phyloP scores from a whole-genome alignment of 2,888 invertebrate species.

The Alloscopus bannaensis region DNA sequence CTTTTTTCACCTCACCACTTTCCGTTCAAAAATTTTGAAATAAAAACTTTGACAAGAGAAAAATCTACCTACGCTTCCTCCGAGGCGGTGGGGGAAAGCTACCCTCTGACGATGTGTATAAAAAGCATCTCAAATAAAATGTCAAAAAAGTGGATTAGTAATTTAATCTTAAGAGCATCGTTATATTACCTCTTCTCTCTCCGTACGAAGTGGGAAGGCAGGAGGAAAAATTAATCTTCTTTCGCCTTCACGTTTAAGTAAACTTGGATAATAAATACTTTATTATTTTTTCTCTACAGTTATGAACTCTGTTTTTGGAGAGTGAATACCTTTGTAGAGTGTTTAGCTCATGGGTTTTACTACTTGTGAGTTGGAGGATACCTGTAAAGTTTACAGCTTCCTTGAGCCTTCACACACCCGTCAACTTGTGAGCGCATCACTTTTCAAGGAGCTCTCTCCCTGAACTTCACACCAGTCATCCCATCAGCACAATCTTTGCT shows the following conservation, averaged over 20 bases:
- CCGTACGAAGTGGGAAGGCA: slow-evolving; percentile 16
- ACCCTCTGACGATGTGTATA: no score
- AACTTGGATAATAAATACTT: not conserved
- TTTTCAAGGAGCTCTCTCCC: not conserved
- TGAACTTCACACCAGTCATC: not conserved
- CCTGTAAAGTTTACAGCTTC: slow-evolving; percentile 24
- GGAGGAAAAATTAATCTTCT: slow-evolving; percentile 61
- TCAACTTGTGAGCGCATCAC: not conserved
- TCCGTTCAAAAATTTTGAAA: not conserved
- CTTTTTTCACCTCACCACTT: slow-evolving; percentile 14
- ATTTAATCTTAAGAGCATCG: slow-evolving; percentile 26
- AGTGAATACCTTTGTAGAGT: not conserved
- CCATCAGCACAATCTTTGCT: slow-evolving; percentile 19
- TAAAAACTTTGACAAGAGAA: not conserved
- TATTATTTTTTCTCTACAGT: not conserved
- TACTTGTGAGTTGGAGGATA: not conserved
- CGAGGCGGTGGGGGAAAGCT: no score
- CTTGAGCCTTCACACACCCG: slow-evolving; percentile 1
- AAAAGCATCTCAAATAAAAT: slow-evolving; percentile 40
- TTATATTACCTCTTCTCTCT: slow-evolving; percentile 17
- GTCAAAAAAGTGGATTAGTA: slow-evolving; percentile 47
- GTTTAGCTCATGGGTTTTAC: not conserved
- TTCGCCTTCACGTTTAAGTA: slow-evolving; percentile 29
- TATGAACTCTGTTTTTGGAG: slow-evolving; percentile 4
- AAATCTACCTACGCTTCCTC: not conserved